Percentiles rank a stretch among this genome's conserved stretches.
phyloP scores from a whole-genome alignment of 2,113 vertebrate species.

The Crotalus viridis region DNA sequence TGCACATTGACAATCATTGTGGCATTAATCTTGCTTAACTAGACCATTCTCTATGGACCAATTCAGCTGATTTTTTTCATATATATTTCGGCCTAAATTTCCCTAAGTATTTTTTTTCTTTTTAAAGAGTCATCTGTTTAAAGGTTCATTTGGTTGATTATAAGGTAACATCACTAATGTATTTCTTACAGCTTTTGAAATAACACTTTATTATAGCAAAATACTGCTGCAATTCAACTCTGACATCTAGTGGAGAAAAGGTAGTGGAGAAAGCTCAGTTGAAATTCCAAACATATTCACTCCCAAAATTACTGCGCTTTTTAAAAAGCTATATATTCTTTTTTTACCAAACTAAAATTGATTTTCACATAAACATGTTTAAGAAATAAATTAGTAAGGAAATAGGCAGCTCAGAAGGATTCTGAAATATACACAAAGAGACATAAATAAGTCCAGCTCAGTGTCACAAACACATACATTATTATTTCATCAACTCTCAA shows the following conservation, averaged over 20 bases:
- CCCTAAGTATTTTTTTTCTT: background rate
- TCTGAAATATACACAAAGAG: background rate
- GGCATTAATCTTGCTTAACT: background rate
- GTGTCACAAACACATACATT: background rate
- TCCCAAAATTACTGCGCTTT: background rate
- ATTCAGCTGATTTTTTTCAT: background rate
- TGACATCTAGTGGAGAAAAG: slow-evolving; percentile 67
- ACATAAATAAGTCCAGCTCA: background rate
- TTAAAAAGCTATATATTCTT: background rate
- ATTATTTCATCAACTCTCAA: background rate
- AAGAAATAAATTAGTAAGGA: background rate
- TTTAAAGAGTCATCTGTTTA: background rate
- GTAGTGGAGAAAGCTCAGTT: background rate
- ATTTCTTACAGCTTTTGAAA: background rate
- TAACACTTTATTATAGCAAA: background rate
- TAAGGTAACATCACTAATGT: background rate
- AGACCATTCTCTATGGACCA: background rate
- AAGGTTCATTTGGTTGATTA: background rate
- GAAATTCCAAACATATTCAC: background rate
- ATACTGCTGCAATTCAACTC: background rate
- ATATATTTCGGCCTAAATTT: background rate
- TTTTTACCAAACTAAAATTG: background rate
- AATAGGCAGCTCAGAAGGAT: background rate
- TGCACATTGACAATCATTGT: background rate
- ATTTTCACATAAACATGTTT: background rate